phyloP scores from a whole-genome alignment of 2,888 invertebrate species.

The Drosophila lutescens region DNA sequence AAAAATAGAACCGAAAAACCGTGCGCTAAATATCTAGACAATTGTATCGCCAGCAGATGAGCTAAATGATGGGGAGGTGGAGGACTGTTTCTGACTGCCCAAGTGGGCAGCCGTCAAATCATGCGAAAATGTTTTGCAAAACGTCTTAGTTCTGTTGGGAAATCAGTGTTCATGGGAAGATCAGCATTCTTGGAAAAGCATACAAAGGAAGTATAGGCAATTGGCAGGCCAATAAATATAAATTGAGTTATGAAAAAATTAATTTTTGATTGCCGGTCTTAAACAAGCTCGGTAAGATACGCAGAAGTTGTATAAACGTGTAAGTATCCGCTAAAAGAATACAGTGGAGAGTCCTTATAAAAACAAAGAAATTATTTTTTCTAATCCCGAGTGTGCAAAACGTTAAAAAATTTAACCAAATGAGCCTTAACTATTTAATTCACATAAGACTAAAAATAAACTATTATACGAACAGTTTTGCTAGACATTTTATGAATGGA shows the following conservation, averaged over 20 bases:
- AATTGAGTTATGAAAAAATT: slow-evolving; percentile 26
- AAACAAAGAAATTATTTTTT: no score
- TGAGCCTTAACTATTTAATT: not conserved
- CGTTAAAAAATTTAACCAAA: no score
- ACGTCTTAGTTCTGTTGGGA: slow-evolving; percentile 7
- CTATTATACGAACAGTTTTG: no score
- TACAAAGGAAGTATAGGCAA: not conserved
- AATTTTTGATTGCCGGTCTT: not conserved
- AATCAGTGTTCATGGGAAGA: slow-evolving; percentile 5
- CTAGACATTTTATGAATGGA: no score
- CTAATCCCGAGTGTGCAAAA: no score
- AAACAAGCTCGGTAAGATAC: not conserved
- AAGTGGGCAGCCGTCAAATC: slow-evolving; percentile 46
- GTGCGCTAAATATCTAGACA: slow-evolving; percentile 67
- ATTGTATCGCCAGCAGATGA: slow-evolving; percentile 52
- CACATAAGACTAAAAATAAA: no score
- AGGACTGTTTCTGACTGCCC: slow-evolving; percentile 16
- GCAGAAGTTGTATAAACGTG: not conserved
- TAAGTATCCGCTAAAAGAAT: not conserved
- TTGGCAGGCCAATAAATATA: not conserved
- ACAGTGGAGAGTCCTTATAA: not conserved
- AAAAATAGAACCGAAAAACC: slow-evolving; percentile 38
- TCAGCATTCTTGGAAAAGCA: slow-evolving; percentile 7
- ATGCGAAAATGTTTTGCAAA: slow-evolving; percentile 47
- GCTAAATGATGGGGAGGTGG: slow-evolving; percentile 37